Evolutionary conservation across 2,113 vertebrate species (phyloP).

Genomic region (Cnemophilus loriae): DNA sequence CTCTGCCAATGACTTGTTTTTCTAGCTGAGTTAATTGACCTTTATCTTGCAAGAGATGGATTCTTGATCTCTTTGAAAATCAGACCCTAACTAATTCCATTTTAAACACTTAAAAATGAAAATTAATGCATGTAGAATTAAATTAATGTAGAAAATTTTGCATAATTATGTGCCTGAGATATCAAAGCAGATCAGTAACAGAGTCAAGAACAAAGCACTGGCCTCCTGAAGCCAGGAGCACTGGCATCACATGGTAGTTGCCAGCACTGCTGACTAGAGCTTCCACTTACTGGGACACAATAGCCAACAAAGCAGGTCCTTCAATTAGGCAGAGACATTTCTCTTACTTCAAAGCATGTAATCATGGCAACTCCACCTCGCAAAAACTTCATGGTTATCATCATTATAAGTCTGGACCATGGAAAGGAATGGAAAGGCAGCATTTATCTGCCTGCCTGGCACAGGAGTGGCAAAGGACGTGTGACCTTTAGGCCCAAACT

Average conservation of each 20-base stretch:
- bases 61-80: not conserved
- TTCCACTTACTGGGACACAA: not conserved
- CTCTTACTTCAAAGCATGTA: not conserved
- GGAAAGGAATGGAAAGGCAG: not conserved
- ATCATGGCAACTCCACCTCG: not conserved
- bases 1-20: not conserved
- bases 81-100: not conserved
- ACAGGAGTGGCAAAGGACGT: not conserved
- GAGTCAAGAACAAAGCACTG: not conserved
- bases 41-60: not conserved
- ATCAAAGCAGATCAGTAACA: not conserved
- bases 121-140: not conserved
- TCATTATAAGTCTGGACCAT: fast-evolving
- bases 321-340: not conserved
- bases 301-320: not conserved
- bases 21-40: not conserved
- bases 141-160: not conserved
- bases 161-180: not conserved
- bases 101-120: not conserved
- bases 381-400: not conserved
- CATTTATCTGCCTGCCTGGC: not conserved
- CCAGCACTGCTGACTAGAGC: not conserved
- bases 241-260: not conserved
- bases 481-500: not conserved
- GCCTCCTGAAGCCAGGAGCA: not conserved